Evolutionary conservation across 2,888 invertebrate genomes (phyloP), one percentile per base, ranked within the genome.

Genomic region (Siphonodentalium dalli): DNA sequence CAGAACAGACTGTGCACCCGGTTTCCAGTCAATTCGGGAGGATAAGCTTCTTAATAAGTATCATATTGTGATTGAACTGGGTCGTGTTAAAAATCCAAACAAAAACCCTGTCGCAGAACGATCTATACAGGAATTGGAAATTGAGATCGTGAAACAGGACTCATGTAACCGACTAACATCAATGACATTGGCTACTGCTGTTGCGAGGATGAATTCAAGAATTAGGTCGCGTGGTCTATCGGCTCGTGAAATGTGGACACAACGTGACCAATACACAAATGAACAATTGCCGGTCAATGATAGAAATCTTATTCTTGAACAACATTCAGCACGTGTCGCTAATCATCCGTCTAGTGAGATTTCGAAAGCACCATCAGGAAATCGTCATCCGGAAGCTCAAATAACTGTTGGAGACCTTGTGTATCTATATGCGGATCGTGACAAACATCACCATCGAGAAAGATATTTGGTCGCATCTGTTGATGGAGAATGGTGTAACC

Each of bases 21-120:
- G 54, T 13, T 62, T 60, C 40, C 20, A 18, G 2, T 26, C 56
- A 13, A 26, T 62, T 4, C 18, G 13, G 15, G 37, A 65, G 28
- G 63, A 66, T 35, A 27, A 49, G 15, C n/a, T 40, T 3, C 51
- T 66, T 3, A 7, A 40, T 8, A 29, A 48, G 5, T 26, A 58
- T 15, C 38, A 49, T 8, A 37, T 68, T 15, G 13, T 11, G 6
- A 34, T 66, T 24, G 63, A 66, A 28, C 45, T 66, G 31, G 63
- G 63, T 4, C 34, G 62, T 2, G 39, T 45, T 8, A 68, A 62
- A 39, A 66, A 69, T n/a, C n/a, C n/a, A n/a, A n/a, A n/a, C n/a
- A 67, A 68, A 43, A 69, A 66, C 41, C 65, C 67, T 9, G 58
- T 68, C 0, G 68, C 66, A 13, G 66, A 68, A 54, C 58, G 54